Base-by-base conservation (phyloP, 2,797 vertebrate genomes). In the Lepus townsendii region DNA sequence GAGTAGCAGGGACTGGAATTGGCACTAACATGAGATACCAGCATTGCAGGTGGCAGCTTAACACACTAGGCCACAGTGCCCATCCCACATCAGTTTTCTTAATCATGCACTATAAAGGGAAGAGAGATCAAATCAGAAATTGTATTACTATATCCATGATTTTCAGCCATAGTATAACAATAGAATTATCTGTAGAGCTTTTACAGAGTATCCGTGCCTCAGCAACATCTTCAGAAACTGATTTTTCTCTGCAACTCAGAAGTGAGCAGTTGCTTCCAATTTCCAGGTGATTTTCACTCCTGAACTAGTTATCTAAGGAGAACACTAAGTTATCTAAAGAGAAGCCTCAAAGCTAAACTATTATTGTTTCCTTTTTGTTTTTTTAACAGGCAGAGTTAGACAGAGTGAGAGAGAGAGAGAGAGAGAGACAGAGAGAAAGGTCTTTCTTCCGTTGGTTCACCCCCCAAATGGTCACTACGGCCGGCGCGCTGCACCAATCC, bases 61-160 rank as follows among this genome's bases (percentile, higher is more conserved):
- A 47, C 42, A 47, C 42, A 47, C 8, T 47, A 47, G 42, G 42
- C 42, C 42, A 47, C 42, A 47, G 42, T 47, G 42, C 1, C 42
- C 7, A 8, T 8, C 42, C 42, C 42, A 47, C 42, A 47, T 47
- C 42, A 47, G 63, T 76, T 85, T 77, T 93, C 57, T 90, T 91
- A 96, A 42, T 85, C 86, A 82, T 10, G 1, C 14, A 76, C 96
- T 93, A 92, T 71, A 78, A 87, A 90, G 24, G 42, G 71, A 93
- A 94, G 27, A 73, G 12, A 35, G 14, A 73, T 35, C 14, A 93
- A 96, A 68, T 2, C 17, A 80, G 60, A 71, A 83, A 72, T 79
- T 76, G 3, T 73, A 83, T 75, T 83, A 75, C 84, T 78, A 47
- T 86, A 60, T 65, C 60, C n/a, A 10, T 87, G 19, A 16, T 69